Evolutionary conservation across 1,140 invertebrate genomes (phyloP), one percentile per base, ranked within the genome.

Genomic region (Drosophila fuyamai): DNA sequence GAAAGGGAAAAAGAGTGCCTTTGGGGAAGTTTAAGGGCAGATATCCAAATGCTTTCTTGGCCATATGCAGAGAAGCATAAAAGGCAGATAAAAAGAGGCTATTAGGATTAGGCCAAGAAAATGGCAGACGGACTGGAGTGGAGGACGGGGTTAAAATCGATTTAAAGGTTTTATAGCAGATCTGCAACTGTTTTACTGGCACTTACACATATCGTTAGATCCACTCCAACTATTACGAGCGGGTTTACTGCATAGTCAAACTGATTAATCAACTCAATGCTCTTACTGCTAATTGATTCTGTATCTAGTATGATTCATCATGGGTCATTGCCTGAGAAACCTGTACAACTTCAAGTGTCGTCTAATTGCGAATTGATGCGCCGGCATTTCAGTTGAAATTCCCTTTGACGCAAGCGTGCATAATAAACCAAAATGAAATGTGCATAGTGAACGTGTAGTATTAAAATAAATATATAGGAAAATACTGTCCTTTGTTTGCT

Each of bases 81-180:
- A 58, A 50, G 53, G 51, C 44, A 71, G 66, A 72, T 72, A 71
- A 71, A 58, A 71, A 58, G 68, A 41, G 43, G 53, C 65, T 58
- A 72, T 71, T 71, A 72, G 68, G 68, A 57, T 72, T 56, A 71
- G 67, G 44, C 51, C 53, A 58, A 71, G 66, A 41, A 71, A 68
- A 65, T 63, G 59, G 48, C 47, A 13, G 16, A 36, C 36, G 43
- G 16, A 12, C 7, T 12, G 40, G 29, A 43, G 36, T 32, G 36
- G 2, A 9, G 10, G 6, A 43, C 44, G 8, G 56, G 50, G 43
- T 18, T 14, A 46, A 43, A 70, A 56, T 70, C 32, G 27, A 70
- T 38, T 70, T 70, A 35, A 41, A 23, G 61, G 29, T 18, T 38
- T 35, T 27, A 32, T 12, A 3, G 5, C 16, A 29, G 10, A 59